Evolutionary conservation across 35 echinoderm and acorn worm species (phyloP).

Genomic region (Ophiothrix spiculata): DNA sequence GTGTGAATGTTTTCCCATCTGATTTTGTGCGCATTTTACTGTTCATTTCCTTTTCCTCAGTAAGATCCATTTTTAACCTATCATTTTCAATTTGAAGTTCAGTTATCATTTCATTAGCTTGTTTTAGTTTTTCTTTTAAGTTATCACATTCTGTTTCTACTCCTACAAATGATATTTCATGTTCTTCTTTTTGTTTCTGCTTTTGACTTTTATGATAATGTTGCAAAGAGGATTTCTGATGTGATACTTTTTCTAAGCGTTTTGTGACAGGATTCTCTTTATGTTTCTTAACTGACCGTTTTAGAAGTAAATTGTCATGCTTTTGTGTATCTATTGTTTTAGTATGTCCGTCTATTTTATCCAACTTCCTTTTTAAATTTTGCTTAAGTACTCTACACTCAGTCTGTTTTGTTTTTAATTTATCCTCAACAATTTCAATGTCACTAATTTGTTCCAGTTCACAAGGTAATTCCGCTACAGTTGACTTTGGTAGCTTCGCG

Average conservation of each 20-base stretch:
- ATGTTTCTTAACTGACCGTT: background rate
- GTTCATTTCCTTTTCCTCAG: background rate
- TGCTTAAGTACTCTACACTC: background rate
- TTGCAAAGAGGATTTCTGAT: background rate
- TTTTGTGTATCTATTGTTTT: background rate
- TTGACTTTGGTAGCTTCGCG: background rate
- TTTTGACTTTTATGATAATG: background rate
- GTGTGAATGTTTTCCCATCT: background rate
- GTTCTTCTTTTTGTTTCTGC: background rate
- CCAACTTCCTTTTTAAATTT: background rate
- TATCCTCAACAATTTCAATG: background rate
- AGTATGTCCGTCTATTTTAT: background rate
- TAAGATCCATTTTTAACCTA: background rate
- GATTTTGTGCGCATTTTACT: background rate
- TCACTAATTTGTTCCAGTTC: background rate
- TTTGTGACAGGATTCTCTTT: background rate
- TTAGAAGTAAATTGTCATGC: background rate
- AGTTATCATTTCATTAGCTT: background rate
- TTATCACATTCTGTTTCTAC: background rate
- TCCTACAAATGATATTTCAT: too few relatives aligned
- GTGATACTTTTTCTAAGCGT: background rate
- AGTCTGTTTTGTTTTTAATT: background rate
- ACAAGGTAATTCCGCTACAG: background rate
- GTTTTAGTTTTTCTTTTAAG: background rate
- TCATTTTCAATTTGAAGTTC: background rate